A percentile compares a stretch with the other conserved stretches of the same genome.
phyloP scores from a whole-genome alignment of 1,140 invertebrate genomes.

The Macrobrachium rosenbergii region DNA sequence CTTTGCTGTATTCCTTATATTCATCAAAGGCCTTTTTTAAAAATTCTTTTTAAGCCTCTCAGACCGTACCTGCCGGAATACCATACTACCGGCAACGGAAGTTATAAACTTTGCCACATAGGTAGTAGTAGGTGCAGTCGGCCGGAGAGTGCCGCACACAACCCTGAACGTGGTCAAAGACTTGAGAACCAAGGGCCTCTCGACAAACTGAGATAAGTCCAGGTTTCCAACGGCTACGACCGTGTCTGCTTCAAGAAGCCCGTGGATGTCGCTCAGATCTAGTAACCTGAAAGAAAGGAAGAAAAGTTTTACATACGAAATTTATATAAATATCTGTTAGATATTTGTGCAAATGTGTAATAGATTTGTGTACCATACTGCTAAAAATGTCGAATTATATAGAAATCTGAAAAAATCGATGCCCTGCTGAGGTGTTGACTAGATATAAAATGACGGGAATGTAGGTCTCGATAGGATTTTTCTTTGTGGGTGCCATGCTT shows the following conservation, averaged over 20 bases:
- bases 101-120: slow-evolving; percentile 14
- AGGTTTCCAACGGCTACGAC: slow-evolving; percentile 15
- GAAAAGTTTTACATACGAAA: too few species aligned
- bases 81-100: slow-evolving; percentile 7
- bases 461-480: too few species aligned
- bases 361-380: too few species aligned
- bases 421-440: too few species aligned
- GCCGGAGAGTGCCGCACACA: slow-evolving; percentile 30
- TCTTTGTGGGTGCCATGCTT: too few species aligned
- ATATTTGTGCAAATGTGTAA: too few species aligned
- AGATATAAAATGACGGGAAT: too few species aligned
- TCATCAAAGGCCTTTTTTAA: too few species aligned
- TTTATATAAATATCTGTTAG: too few species aligned
- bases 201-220: slow-evolving; percentile 17
- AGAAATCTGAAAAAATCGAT: too few species aligned
- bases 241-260: slow-evolving; percentile 17
- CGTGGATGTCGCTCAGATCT: slow-evolving; percentile 33
- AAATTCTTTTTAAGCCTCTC: not conserved
- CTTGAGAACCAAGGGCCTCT: slow-evolving; percentile 30
- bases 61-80: slow-evolving; percentile 32
- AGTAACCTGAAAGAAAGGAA: slow-evolving; percentile 1
- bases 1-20: too few species aligned
- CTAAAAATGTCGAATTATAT: too few species aligned
- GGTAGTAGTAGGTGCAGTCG: slow-evolving; percentile 3
- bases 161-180: slow-evolving; percentile 21